These are phyloP conservation scores for Willowsia nigromaculata DNA, from an alignment of 2,888 invertebrate species.

Conservation along the genomic window DNA sequence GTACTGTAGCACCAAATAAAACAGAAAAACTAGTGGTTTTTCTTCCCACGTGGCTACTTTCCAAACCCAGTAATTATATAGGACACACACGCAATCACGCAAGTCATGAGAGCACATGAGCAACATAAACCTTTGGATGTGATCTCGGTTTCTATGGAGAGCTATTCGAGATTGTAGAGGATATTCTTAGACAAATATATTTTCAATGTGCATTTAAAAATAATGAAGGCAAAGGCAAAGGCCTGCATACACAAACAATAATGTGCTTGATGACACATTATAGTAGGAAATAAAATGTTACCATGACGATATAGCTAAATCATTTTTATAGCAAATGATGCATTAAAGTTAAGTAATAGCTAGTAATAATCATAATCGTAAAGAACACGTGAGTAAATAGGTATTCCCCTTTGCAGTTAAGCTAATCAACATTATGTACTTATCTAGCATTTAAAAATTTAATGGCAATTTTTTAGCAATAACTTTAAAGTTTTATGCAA, in stretches of 20 bases:
- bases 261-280: too few species aligned
- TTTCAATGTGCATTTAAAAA: too few species aligned
- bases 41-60: constrained; percentile 12
- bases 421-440: background rate
- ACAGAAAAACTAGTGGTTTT: background rate
- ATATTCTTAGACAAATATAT: too few species aligned
- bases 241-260: too few species aligned
- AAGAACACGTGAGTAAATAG: background rate
- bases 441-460: background rate
- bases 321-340: background rate
- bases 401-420: background rate
- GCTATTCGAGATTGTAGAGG: too few species aligned
- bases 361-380: background rate
- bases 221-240: too few species aligned
- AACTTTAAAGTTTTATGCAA: background rate
- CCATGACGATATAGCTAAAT: background rate
- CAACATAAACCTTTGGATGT: background rate
- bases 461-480: background rate
- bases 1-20: background rate
- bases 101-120: background rate
- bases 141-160: too few species aligned
- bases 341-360: background rate
- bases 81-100: background rate
- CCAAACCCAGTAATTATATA: background rate
- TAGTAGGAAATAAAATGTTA: too few species aligned